A percentile compares a stretch with the other conserved stretches of the same genome.
phyloP scores from a whole-genome alignment of 2,113 vertebrate species.

The Clarias batrachus region DNA sequence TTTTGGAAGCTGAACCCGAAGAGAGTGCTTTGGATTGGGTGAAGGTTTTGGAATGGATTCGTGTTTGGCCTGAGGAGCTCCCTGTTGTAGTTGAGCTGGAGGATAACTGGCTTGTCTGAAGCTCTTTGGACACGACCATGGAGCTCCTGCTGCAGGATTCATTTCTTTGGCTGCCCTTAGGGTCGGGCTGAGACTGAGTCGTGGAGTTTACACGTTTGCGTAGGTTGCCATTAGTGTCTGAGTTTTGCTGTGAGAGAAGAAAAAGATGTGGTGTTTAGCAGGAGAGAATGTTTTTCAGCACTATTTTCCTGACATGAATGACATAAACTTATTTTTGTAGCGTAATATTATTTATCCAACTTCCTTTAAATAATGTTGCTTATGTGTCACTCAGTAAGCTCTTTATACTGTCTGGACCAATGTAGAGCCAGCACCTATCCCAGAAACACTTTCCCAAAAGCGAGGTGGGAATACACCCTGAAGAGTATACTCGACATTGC shows the following conservation, averaged over 20 bases:
- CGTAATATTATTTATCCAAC: not conserved
- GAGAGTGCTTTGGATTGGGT: conserved; percentile 76
- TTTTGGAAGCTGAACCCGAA: conserved; percentile 78
- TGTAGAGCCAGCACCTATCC: not conserved
- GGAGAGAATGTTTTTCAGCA: not conserved
- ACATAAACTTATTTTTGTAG: not conserved
- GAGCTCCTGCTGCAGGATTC: conserved; percentile 76
- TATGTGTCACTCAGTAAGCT: not conserved
- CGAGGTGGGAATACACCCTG: not conserved
- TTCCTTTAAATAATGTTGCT: not conserved
- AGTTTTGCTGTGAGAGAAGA: conserved; percentile 72
- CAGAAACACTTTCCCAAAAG: not conserved
- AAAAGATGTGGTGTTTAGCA: not conserved
- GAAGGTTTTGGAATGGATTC: conserved; percentile 86
- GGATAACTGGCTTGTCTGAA: conserved; percentile 69
- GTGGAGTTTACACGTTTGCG: conserved; percentile 86
- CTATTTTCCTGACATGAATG: not conserved
- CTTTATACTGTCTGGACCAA: not conserved
- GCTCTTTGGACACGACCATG: conserved; percentile 57
- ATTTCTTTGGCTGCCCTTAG: conserved; percentile 72
- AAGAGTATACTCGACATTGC: not conserved
- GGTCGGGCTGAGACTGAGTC: conserved; percentile 74
- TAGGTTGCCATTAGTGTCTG: conserved; percentile 86
- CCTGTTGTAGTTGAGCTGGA: conserved; percentile 61
- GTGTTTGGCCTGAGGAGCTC: conserved; percentile 74